Base-by-base conservation (phyloP, 1,140 invertebrate species). In the Eupristina koningsbergeri region DNA sequence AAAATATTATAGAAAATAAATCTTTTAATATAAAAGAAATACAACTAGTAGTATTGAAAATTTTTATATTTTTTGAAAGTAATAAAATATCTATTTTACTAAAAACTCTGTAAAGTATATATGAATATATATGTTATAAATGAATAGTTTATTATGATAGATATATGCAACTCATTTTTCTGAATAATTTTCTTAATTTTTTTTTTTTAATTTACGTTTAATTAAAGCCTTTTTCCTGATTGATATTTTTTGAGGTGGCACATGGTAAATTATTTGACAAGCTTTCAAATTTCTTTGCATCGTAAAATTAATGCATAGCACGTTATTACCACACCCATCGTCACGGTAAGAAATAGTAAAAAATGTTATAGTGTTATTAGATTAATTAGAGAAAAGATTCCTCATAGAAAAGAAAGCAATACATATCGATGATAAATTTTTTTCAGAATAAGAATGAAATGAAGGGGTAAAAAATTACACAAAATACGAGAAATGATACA, bases 231-330 rank as follows among this genome's bases (percentile, higher is more conserved):
- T 47, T 73, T 26, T 45, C 3, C 26, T 53, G 50, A 1, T 13
- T 34, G n/a, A 75, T 29, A 75, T 75, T 22, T 6, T 45, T 6
- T 53, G n/a, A 53, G 73, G 13, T 29, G 67, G 22, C 22, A 6
- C 36, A 22, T 8, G 3, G 80, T 76, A 85, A 88, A 91, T 91
- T 90, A 91, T 91, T 88, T 86, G 89, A n/a, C 86, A 88, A 87
- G 88, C 90, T 90, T 91, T 91, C 90, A 91, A 63, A 86, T 84
- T 75, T 80, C 86, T 88, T 76, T 84, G 89, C 87, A 87, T 85
- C 88, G 87, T 91, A 87, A 91, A 92, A 92, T 91, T 88, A 86
- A 84, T 86, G 84, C 78, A 64, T 45, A 34, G 64, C 39, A 80
- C 76, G 58, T 39, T 77, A 71, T 36, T 87, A 90, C 89, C 90